Evolutionary conservation across 2,113 vertebrate genomes (phyloP).

Genomic region (Marmota flaviventris): DNA sequence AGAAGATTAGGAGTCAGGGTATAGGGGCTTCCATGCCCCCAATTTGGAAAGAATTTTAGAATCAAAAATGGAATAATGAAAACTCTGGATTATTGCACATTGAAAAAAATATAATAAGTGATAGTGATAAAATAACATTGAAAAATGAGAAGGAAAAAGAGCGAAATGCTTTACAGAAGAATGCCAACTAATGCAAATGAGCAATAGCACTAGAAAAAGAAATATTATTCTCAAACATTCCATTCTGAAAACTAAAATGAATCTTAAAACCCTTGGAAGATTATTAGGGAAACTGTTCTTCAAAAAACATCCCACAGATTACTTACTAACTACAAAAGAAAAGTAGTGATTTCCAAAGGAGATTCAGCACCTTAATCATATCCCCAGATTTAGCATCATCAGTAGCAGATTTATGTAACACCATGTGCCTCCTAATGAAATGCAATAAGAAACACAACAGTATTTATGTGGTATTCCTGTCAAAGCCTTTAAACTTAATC

Average conservation of each 20-base stretch:
- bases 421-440: background rate
- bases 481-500: background rate
- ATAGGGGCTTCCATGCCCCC: background rate
- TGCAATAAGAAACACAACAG: background rate
- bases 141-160: background rate
- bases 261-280: background rate
- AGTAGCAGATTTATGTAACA: background rate
- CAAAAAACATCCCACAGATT: background rate
- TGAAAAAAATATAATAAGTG: background rate
- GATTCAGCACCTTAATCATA: background rate
- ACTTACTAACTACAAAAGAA: background rate
- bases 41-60: background rate
- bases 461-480: no score
- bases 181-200: background rate
- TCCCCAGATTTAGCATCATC: background rate
- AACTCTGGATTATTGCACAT: background rate
- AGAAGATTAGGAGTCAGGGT: background rate
- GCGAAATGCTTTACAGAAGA: background rate
- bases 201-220: background rate
- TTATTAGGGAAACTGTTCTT: background rate
- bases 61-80: background rate
- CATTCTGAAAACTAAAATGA: no score
- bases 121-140: background rate
- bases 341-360: background rate
- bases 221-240: background rate